Evolutionary conservation across 2,888 invertebrate species (phyloP), one percentile per base, ranked within the genome.

Genomic region (Aporophyla lueneburgensis): DNA sequence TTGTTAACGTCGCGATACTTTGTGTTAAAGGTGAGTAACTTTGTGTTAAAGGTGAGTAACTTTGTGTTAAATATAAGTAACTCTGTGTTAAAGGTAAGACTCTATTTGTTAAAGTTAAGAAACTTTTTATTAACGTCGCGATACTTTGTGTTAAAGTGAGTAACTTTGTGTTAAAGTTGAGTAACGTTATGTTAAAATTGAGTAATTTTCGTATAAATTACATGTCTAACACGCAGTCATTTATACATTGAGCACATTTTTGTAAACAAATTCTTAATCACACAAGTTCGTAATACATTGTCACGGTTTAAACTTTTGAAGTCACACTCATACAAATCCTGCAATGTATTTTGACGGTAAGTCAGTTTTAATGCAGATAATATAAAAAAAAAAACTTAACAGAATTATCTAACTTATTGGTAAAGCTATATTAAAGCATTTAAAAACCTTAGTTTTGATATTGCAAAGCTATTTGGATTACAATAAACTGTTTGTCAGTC

Each of bases 351-450:
- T 27, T 24, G 33, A 5, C 19, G 24, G 2, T 21, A 27, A n/a
- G 67, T 62, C 58, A 59, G 61, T 62, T 67, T 70, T 33, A 68
- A 61, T 75, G 72, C 56, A 54, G 46, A 61, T 59, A 69, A 56
- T 68, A 69, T 67, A 51, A 21, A 21, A 56, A 21, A 56, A 19
- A 56, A 70, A 76, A 59, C 69, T 70, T 78, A 72, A 72, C 72
- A 16, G 40, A 59, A 66, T 69, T 70, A 62, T 65, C 72, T 81
- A 80, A 72, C 59, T 74, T 81, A 77, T 2, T 51, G 19, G 54
- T 69, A 79, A 4, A 71, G 73, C 56, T 84, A 84, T 49, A 68
- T 85, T 84, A 82, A 84, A 85, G 86, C 83, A 84, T 82, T 85
- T 70, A 21, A 68, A 74, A 74, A 74, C 46, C 70, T 56, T 58